phyloP scores from a whole-genome alignment of 2,797 vertebrate species.

The Xiphorhynchus erythropygius region DNA sequence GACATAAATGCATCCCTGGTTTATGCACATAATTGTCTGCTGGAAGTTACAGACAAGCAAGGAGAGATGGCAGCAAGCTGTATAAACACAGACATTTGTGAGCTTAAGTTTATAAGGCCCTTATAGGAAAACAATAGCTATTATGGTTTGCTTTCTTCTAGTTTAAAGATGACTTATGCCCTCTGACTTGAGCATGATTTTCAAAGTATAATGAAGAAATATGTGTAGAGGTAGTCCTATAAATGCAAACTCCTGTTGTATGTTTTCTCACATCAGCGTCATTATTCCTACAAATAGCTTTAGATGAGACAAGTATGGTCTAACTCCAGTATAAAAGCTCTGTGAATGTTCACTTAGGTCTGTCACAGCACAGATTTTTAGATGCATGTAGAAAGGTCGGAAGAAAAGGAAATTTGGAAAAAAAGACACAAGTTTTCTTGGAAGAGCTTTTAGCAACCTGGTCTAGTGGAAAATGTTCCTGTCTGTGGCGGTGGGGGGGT shows the following conservation, averaged over 20 bases:
- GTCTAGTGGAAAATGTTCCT: background rate
- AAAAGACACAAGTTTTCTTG: background rate
- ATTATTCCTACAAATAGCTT: background rate
- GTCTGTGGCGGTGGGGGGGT: accelerated
- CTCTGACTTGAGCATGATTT: background rate
- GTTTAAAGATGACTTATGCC: background rate
- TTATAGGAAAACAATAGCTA: accelerated
- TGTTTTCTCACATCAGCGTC: background rate
- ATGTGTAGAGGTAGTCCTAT: background rate
- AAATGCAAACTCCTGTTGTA: background rate
- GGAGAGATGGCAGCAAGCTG: background rate
- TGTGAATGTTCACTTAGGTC: background rate
- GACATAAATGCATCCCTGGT: background rate
- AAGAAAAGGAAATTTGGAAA: background rate
- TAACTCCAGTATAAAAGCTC: background rate
- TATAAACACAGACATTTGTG: background rate
- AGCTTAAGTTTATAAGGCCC: background rate
- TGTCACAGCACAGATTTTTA: background rate
- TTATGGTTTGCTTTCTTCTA: background rate
- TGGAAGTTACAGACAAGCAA: background rate
- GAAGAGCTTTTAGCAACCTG: background rate
- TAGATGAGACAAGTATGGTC: background rate
- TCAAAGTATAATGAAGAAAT: background rate
- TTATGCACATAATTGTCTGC: background rate
- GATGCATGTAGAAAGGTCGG: background rate